phyloP scores from a whole-genome alignment of 2,113 vertebrate genomes.

The Sterrhoptilus dennistouni region DNA sequence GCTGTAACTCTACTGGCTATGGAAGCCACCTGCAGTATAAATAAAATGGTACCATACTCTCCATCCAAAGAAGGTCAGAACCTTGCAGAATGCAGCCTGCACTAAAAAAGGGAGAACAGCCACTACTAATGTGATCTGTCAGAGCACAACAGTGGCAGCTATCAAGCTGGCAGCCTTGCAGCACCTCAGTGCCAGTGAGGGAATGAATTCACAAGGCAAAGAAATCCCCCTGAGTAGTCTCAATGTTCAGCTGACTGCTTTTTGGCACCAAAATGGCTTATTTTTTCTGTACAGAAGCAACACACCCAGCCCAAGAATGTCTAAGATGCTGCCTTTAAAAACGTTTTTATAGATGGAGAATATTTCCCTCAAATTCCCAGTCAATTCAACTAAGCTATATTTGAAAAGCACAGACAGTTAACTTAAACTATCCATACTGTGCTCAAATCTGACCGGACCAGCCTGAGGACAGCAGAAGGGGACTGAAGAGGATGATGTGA shows the following conservation, averaged over 20 bases:
- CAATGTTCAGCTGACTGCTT: constrained; percentile 61
- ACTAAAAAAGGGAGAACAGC: constrained; percentile 42
- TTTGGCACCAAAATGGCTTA: constrained; percentile 78
- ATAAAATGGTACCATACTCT: not conserved
- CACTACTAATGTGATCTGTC: constrained; percentile 34
- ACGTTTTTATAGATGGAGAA: not conserved
- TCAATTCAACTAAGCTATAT: constrained; percentile 9
- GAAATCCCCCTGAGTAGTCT: constrained; percentile 62
- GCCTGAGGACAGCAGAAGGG: not conserved
- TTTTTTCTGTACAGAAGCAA: constrained; percentile 28
- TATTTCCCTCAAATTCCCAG: not conserved
- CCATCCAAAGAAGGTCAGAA: not conserved
- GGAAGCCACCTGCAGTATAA: not conserved
- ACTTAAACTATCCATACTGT: not conserved
- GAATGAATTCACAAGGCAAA: constrained; percentile 69
- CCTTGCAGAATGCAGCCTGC: not conserved
- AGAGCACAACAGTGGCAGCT: constrained; percentile 34
- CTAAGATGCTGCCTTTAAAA: constrained; percentile 25
- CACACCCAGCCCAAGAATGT: not conserved
- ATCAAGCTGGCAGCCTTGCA: constrained; percentile 57
- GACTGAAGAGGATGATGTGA: not conserved
- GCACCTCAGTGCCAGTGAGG: not conserved
- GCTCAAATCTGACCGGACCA: not conserved
- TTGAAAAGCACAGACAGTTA: not conserved
- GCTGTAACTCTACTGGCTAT: not conserved